Percentiles rank a stretch among this genome's conserved stretches.
phyloP scores from a whole-genome alignment of 2,888 invertebrate species.

The Arctia plantaginis region DNA sequence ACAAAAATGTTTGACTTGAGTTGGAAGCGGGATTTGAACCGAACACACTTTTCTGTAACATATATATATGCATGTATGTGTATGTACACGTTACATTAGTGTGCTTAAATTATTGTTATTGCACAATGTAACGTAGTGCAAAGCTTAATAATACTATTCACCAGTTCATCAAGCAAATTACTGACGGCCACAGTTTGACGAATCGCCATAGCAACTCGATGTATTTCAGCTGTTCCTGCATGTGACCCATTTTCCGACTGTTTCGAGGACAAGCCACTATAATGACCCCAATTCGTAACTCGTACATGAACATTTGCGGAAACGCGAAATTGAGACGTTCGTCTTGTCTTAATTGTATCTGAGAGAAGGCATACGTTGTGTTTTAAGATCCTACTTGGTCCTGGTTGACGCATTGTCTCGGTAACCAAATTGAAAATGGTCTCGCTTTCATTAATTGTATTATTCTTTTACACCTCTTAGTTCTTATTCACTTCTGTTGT shows the following conservation, averaged over 20 bases:
- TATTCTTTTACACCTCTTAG: neutral
- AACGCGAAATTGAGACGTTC: conserved; percentile 43
- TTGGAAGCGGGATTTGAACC: too few species aligned
- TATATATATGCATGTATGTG: too few species aligned
- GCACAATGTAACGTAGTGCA: neutral
- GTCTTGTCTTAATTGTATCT: conserved; percentile 35
- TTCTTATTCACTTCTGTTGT: conserved; percentile 3
- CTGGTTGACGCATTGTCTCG: neutral
- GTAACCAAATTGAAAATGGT: neutral
- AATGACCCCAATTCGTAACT: conserved; percentile 71
- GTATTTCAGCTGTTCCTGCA: conserved; percentile 55
- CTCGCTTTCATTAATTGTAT: neutral
- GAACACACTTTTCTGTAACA: too few species aligned
- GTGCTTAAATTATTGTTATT: neutral
- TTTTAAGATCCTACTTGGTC: neutral
- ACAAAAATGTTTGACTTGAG: too few species aligned
- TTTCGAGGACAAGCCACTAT: conserved; percentile 65
- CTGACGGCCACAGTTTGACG: neutral
- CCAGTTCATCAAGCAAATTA: neutral
- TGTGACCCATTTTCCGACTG: conserved; percentile 67
- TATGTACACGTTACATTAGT: neutral
- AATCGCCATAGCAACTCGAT: conserved; percentile 55
- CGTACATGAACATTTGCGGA: conserved; percentile 43
- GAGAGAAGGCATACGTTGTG: neutral
- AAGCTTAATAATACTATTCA: neutral